phyloP scores from a whole-genome alignment of 2,797 vertebrate genomes.

The Smutsia temminckii region DNA sequence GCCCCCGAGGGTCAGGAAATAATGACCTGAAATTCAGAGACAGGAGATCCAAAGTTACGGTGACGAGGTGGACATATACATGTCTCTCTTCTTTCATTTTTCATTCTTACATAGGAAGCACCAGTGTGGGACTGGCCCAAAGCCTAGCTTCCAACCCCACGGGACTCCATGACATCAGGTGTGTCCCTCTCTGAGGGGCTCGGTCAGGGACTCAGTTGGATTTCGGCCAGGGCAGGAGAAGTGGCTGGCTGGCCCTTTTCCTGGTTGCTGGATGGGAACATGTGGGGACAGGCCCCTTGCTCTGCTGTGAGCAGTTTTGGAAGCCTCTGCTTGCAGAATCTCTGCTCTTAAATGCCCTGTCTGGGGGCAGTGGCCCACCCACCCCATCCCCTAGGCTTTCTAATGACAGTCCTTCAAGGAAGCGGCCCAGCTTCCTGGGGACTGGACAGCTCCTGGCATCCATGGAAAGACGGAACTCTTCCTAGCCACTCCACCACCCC shows the following conservation, averaged over 20 bases:
- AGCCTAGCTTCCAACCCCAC: rapidly evolving
- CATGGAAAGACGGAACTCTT: not conserved
- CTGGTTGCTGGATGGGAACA: not conserved
- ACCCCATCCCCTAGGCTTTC: not conserved
- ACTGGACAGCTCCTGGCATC: not conserved
- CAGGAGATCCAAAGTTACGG: too few species aligned
- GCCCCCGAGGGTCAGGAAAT: not conserved
- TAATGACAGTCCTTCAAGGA: not conserved
- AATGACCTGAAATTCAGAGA: not conserved
- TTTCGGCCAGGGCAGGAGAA: not conserved
- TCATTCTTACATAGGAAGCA: rapidly evolving
- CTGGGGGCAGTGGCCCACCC: not conserved
- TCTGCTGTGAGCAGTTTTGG: too few species aligned
- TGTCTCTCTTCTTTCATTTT: not conserved
- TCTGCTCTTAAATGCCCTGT: not conserved
- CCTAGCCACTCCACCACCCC: not conserved
- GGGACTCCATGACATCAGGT: not conserved
- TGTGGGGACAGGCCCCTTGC: not conserved
- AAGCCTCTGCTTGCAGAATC: not conserved
- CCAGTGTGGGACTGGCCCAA: not conserved
- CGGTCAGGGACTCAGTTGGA: not conserved
- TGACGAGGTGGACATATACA: not conserved
- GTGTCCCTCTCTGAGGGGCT: not conserved
- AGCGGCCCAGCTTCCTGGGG: not conserved
- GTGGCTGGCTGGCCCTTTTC: not conserved